phyloP scores from a whole-genome alignment of 2,113 vertebrate species.

The Ciconia stormi region DNA sequence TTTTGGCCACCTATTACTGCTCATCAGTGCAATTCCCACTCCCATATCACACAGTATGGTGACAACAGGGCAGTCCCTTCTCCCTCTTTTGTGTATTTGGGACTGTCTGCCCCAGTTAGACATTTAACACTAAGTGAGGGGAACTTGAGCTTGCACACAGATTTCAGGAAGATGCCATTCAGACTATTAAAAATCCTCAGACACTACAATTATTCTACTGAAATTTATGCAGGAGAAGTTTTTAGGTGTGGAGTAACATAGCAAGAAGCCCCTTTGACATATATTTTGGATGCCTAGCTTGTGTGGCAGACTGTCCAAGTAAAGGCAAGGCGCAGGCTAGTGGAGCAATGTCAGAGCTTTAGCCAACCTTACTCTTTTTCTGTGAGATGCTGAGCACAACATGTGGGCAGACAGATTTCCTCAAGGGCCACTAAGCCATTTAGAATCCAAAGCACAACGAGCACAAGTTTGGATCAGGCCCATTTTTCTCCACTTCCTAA shows the following conservation, averaged over 20 bases:
- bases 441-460: background rate
- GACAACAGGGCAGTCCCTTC: background rate
- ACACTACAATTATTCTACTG: background rate
- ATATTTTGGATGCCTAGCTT: background rate
- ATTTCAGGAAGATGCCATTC: background rate
- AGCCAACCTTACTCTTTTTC: background rate
- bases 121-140: background rate
- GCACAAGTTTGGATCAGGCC: background rate
- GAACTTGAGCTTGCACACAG: background rate
- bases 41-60: background rate
- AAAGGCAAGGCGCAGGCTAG: background rate
- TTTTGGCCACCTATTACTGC: background rate
- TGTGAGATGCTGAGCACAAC: background rate
- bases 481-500: background rate
- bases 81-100: background rate
- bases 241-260: background rate
- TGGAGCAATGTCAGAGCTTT: background rate
- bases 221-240: background rate
- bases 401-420: background rate
- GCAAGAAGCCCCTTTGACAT: background rate
- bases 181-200: background rate
- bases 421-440: background rate
- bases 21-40: background rate
- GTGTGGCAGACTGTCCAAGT: background rate
- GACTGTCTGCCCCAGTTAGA: background rate